phyloP scores from a whole-genome alignment of 2,797 vertebrate genomes.

The Cuculus canorus region DNA sequence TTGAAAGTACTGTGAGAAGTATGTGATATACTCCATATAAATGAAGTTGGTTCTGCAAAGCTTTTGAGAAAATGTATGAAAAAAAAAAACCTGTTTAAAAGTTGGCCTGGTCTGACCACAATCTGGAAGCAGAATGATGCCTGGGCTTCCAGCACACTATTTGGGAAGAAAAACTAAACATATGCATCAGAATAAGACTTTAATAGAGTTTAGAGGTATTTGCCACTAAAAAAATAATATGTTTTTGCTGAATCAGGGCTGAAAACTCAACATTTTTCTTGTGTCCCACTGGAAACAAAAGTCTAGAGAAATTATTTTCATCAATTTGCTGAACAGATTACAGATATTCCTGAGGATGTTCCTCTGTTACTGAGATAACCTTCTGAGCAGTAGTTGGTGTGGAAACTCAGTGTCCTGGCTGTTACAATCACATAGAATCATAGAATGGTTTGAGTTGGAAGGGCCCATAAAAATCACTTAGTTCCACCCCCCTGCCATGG shows the following conservation, averaged over 20 bases:
- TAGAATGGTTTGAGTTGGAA: too few relatives aligned
- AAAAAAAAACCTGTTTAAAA: neutral
- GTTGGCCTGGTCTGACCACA: neutral
- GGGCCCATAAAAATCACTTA: too few relatives aligned
- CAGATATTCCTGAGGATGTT: neutral
- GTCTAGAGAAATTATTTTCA: neutral
- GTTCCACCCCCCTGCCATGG: too few relatives aligned
- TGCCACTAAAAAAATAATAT: neutral
- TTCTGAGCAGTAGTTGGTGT: neutral
- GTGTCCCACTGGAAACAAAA: neutral
- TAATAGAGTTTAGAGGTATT: neutral
- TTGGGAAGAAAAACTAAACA: neutral
- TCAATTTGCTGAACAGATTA: neutral
- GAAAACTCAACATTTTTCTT: neutral
- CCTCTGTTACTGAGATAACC: neutral
- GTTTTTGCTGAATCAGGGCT: neutral
- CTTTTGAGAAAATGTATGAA: neutral
- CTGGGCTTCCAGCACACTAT: neutral
- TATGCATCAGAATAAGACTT: neutral
- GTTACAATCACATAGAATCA: neutral
- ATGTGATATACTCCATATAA: neutral
- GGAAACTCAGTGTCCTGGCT: neutral
- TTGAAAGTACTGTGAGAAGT: neutral
- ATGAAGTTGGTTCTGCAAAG: neutral
- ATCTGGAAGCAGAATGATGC: neutral